phyloP scores from a whole-genome alignment of 2,113 vertebrate genomes.

The Talpa occidentalis region DNA sequence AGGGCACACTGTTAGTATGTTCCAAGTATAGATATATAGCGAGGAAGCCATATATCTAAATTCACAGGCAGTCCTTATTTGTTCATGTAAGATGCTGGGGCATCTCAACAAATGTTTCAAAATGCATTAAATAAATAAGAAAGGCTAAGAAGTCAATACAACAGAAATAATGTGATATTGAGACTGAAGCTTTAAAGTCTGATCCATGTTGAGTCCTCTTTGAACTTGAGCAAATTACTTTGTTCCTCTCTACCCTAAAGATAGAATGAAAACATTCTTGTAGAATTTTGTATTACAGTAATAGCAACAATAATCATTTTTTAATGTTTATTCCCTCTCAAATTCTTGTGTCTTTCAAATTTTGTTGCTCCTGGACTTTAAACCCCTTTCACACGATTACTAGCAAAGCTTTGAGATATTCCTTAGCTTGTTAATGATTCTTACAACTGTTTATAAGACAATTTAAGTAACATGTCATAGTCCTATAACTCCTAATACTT shows the following conservation, averaged over 20 bases:
- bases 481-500: background rate
- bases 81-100: too few species aligned
- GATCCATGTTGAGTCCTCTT: background rate
- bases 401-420: background rate
- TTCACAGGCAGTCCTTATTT: too few species aligned
- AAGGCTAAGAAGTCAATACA: background rate
- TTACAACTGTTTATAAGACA: background rate
- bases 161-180: background rate
- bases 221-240: background rate
- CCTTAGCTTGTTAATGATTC: background rate
- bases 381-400: background rate
- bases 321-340: conserved; percentile 3
- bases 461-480: background rate
- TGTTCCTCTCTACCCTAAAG: background rate
- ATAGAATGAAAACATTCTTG: background rate
- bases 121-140: background rate
- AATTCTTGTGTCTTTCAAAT: background rate
- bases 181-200: background rate
- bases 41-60: too few species aligned
- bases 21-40: too few species aligned
- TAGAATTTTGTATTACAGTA: background rate
- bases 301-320: background rate
- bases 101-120: background rate
- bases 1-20: background rate
- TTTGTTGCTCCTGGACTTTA: background rate